These are phyloP conservation scores for Drosophila mimica DNA, from an alignment of 2,888 invertebrate species.

Conservation along the genomic window DNA sequence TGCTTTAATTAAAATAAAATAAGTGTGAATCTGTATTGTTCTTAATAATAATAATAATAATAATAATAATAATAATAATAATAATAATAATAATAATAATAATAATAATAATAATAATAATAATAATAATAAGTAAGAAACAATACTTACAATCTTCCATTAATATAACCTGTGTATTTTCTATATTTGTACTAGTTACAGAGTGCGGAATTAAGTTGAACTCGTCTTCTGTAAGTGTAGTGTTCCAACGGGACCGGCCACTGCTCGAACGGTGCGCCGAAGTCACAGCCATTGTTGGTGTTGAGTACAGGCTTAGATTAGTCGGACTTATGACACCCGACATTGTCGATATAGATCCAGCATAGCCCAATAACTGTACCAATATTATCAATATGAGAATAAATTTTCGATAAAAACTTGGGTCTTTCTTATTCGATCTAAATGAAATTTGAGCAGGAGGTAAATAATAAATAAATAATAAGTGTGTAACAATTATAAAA, in stretches of 20 bases:
- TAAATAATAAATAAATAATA: too few species aligned
- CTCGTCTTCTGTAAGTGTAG: constrained; percentile 96
- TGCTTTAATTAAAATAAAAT: constrained; percentile 48
- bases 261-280: constrained; percentile 89
- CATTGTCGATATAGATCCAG: constrained; percentile 92
- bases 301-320: constrained; percentile 93
- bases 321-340: constrained; percentile 95
- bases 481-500: too few species aligned
- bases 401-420: too few species aligned
- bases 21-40: neutral
- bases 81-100: neutral
- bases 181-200: constrained; percentile 87
- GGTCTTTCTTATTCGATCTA: too few species aligned
- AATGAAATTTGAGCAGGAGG: too few species aligned
- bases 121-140: neutral
- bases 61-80: too few species aligned
- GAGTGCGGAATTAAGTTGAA: constrained; percentile 96
- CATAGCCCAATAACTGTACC: constrained; percentile 94
- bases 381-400: constrained; percentile 9
- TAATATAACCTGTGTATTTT: constrained; percentile 89
- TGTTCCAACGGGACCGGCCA: constrained; percentile 92
- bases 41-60: constrained; percentile 5
- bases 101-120: constrained; percentile 7
- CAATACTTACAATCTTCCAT: constrained; percentile 90
- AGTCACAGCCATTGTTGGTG: constrained; percentile 86